A percentile compares a stretch with the other conserved stretches of the same genome.
phyloP scores from a whole-genome alignment of 2,888 invertebrate genomes.

The Dugesia japonica region DNA sequence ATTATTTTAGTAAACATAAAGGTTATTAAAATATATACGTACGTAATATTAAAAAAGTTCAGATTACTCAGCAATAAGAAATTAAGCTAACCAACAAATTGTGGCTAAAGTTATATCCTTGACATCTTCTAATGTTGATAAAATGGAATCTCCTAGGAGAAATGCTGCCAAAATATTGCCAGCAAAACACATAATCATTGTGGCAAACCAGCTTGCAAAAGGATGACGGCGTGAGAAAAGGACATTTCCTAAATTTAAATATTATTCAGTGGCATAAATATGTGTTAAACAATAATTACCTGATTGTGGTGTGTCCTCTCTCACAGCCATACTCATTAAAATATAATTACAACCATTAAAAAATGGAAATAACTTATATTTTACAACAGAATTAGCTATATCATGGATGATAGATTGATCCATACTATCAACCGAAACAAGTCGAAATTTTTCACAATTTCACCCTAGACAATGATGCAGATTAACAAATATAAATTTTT shows the following conservation, averaged over 20 bases:
- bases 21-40: not conserved
- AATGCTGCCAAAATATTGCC: constrained; percentile 88
- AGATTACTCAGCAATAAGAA: not conserved
- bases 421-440: constrained; percentile 25
- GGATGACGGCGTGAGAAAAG: constrained; percentile 69
- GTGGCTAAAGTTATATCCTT: constrained; percentile 78
- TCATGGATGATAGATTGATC: constrained; percentile 28
- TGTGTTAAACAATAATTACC: constrained; percentile 33
- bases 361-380: constrained; percentile 90
- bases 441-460: not conserved
- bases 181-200: constrained; percentile 90
- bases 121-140: constrained; percentile 83
- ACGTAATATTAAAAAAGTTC: not conserved
- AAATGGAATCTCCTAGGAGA: constrained; percentile 79
- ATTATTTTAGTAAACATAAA: no score
- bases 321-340: constrained; percentile 76
- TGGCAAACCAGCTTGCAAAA: constrained; percentile 86
- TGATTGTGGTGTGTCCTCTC: constrained; percentile 58
- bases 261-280: not conserved
- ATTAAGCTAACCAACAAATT: constrained; percentile 63
- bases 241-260: constrained; percentile 22
- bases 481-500: not conserved
- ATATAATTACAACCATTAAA: constrained; percentile 94
- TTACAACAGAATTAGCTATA: constrained; percentile 31
- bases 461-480: not conserved